phyloP scores from a whole-genome alignment of 2,888 invertebrate species.

The Agonum fuliginosum region DNA sequence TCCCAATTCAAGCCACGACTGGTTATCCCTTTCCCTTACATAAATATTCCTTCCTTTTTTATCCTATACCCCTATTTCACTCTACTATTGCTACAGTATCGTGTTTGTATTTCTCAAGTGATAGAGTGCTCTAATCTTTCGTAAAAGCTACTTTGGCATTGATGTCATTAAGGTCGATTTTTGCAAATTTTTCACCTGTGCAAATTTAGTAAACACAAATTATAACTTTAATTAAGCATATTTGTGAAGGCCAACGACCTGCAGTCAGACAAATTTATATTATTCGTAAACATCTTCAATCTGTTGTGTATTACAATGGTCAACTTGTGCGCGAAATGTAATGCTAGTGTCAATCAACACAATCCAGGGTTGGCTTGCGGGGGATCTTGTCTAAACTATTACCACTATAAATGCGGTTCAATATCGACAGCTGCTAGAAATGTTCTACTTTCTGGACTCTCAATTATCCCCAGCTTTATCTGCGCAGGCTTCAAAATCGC shows the following conservation, averaged over 20 bases:
- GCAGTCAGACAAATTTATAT: background rate
- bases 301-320: background rate
- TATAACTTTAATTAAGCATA: too few relatives aligned
- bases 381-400: background rate
- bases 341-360: background rate
- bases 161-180: slow-evolving; percentile 2
- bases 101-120: too few relatives aligned
- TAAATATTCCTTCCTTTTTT: too few relatives aligned
- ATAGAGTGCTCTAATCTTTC: background rate
- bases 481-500: too few relatives aligned
- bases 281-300: background rate
- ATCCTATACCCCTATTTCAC: too few relatives aligned
- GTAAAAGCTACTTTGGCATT: background rate
- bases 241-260: background rate
- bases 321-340: slow-evolving; percentile 12
- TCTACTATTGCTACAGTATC: too few relatives aligned
- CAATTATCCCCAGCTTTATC: too few relatives aligned
- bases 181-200: background rate
- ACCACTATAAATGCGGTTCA: background rate
- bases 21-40: too few relatives aligned
- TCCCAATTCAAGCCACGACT: too few relatives aligned
- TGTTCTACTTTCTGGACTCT: background rate
- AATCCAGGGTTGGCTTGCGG: slow-evolving; percentile 7
- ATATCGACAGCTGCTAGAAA: background rate
- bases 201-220: too few relatives aligned